Conservation (phyloP, 2,113 vertebrate species). For the Stigmatopora nigra region DNA sequence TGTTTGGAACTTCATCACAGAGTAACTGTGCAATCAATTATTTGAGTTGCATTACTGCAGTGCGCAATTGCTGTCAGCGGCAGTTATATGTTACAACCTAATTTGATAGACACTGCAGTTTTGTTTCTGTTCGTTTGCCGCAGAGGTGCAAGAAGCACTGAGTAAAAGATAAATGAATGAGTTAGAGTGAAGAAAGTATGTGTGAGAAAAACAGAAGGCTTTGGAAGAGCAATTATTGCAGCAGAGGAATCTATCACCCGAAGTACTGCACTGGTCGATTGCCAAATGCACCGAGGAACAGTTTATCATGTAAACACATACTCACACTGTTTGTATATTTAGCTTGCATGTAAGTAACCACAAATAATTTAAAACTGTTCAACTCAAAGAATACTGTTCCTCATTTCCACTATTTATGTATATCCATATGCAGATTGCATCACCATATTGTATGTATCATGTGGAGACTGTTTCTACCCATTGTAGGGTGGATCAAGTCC, state of each 20-base stretch:
- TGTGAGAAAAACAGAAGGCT: slow-evolving; percentile 60
- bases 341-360: slow-evolving; percentile 15
- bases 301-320: slow-evolving; percentile 41
- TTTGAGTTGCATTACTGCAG: slow-evolving; percentile 43
- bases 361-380: slow-evolving; percentile 30
- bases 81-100: slow-evolving; percentile 29
- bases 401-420: slow-evolving; percentile 34
- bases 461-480: slow-evolving; percentile 1
- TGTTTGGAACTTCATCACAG: slow-evolving; percentile 8
- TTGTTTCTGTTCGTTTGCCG: slow-evolving; percentile 64
- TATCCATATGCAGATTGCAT: slow-evolving; percentile 40
- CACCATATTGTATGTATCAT: slow-evolving; percentile 36
- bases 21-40: slow-evolving; percentile 18
- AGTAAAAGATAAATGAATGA: slow-evolving; percentile 53
- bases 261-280: slow-evolving; percentile 56
- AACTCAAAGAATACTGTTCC: slow-evolving; percentile 12
- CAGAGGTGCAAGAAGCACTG: slow-evolving; percentile 26
- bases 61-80: slow-evolving; percentile 51
- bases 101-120: slow-evolving; percentile 61
- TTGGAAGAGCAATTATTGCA: slow-evolving; percentile 64
- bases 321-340: slow-evolving; percentile 15
- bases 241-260: slow-evolving; percentile 61
- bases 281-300: slow-evolving; percentile 53
- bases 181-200: slow-evolving; percentile 51
- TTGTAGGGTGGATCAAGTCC: too few relatives aligned